Conservation (phyloP, 2,113 vertebrate genomes). For the Epinephelus lanceolatus region DNA sequence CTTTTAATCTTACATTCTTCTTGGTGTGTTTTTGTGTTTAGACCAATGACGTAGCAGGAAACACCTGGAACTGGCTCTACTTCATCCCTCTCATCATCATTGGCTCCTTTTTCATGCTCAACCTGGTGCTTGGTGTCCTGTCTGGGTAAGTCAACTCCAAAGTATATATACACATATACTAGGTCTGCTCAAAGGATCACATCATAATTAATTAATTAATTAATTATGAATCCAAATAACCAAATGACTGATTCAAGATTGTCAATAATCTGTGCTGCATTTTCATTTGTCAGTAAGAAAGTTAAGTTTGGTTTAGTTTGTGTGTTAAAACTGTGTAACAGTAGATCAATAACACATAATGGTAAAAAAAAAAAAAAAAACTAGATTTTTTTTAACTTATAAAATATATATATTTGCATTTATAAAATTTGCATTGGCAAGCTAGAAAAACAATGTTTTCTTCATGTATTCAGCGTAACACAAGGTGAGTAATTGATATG, state of each 20-base stretch:
- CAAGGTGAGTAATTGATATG: too few species aligned
- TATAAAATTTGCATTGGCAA: too few species aligned
- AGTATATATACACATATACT: neutral
- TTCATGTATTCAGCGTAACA: neutral
- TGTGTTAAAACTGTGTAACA: too few species aligned
- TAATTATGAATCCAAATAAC: too few species aligned
- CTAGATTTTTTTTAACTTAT: too few species aligned
- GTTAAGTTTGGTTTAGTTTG: too few species aligned
- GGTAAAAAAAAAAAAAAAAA: too few species aligned
- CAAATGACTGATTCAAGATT: neutral
- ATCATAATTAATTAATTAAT: too few species aligned
- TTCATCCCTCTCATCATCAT: conserved; percentile 98
- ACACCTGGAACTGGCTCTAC: conserved; percentile 96
- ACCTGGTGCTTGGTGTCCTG: conserved; percentile 94
- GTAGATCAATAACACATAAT: too few species aligned
- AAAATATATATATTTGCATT: too few species aligned
- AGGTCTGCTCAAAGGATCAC: neutral
- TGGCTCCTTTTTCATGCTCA: conserved; percentile 98
- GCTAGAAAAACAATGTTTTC: too few species aligned
- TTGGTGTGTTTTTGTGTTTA: conserved; percentile 65
- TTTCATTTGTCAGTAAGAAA: neutral
- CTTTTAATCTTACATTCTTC: too few species aligned
- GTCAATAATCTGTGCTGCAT: neutral
- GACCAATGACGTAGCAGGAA: conserved; percentile 93
- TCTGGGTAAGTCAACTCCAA: conserved; percentile 89